Base-by-base conservation (phyloP, 2,797 vertebrate genomes). In the Atherinosoma microstoma region DNA sequence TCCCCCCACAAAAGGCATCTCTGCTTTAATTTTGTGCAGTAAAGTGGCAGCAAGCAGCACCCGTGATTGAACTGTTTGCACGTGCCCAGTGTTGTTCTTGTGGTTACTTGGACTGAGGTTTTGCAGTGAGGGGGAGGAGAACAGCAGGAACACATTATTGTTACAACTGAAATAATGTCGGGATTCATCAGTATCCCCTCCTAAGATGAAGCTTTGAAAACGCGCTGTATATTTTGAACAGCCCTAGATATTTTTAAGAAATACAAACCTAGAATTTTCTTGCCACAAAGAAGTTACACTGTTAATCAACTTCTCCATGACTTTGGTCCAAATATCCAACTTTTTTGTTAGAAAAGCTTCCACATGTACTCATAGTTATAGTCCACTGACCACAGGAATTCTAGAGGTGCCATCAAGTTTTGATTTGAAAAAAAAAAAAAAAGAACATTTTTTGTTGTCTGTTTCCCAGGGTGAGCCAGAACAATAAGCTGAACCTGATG, bases 401-500 rank as follows among this genome's bases (percentile, higher is more conserved):
- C 24, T 11, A 24, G 22, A 9, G 18, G 10, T 22, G 9, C 7
- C 18, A 22, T 49, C 8, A 51, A 24, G 49, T 10, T 24, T 51
- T 24, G 3, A 24, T 51, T 42, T 42, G 24, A 27, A 27, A 27
- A 27, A 2, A 11, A 27, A 2, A 11, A 24, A 57, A n/a, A n/a
- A 4, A 35, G 20, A 1, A 11, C 6, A 1, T 4, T 35, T 61
- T 42, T 47, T 34, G 53, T 0, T 94, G 93, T 89, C 86, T 93
- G 60, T 91, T 70, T n/a, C 0, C 0, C 86, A 98, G 97, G 87
- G 97, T 98, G 69, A 97, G 96, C 90, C 97, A 97, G 87, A 94
- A 96, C 91, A 95, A 92, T 92, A 95, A 95, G 64, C 64, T 94
- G 59, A 98, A 98, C 84, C 93, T 98, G 89, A 98, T 98, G 97